A percentile compares a stretch with the other conserved stretches of the same genome.
Evolutionary conservation across 2,113 vertebrate species (phyloP).

Genomic region (Haemorhous mexicanus): DNA sequence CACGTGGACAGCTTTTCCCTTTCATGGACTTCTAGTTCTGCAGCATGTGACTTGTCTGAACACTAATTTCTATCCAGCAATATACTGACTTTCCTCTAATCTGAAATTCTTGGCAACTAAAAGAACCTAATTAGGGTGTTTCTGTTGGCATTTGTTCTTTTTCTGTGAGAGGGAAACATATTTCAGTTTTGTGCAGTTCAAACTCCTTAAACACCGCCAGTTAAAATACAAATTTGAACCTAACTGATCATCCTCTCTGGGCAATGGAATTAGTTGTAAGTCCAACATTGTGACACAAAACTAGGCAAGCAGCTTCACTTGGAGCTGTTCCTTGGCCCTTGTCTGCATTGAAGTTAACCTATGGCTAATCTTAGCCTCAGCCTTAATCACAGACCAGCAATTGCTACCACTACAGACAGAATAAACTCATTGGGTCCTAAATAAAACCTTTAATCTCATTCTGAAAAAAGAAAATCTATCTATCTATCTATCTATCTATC

Average conservation of each 20-base stretch:
- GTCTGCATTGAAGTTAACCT: background rate
- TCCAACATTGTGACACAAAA: background rate
- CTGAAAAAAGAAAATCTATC: too few relatives aligned
- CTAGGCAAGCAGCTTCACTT: background rate
- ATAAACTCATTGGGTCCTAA: background rate
- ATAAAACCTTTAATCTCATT: background rate
- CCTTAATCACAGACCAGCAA: background rate
- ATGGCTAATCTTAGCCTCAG: background rate
- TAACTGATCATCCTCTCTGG: background rate
- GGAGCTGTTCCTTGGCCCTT: background rate
- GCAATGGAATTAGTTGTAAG: background rate
- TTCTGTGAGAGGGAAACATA: background rate
- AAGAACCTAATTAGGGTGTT: conserved; percentile 10
- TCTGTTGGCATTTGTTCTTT: background rate
- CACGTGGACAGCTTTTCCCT: background rate
- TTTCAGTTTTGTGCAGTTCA: background rate
- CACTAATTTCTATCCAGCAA: background rate
- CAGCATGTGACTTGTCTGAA: background rate
- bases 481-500: background rate
- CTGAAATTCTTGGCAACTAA: conserved; percentile 7
- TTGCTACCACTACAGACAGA: background rate
- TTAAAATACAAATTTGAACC: conserved; percentile 11
- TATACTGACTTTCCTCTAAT: conserved; percentile 1
- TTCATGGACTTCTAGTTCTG: background rate
- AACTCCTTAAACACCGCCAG: background rate